phyloP scores from a whole-genome alignment of 2,113 vertebrate genomes.

The Struthio camelus region DNA sequence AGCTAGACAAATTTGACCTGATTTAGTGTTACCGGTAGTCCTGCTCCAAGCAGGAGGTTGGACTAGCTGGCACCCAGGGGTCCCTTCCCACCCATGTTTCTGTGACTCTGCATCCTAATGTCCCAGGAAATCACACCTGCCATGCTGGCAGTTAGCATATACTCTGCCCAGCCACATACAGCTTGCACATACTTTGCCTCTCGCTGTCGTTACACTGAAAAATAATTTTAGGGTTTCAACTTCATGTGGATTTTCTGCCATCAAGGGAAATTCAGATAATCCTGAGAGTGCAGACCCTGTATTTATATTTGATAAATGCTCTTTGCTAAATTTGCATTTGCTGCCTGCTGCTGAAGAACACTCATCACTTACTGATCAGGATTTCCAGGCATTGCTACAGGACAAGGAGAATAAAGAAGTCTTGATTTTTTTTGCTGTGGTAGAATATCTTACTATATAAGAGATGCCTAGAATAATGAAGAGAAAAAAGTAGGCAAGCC shows the following conservation, averaged over 20 bases:
- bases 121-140: not conserved
- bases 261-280: constrained; percentile 10
- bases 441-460: not conserved
- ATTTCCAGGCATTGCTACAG: not conserved
- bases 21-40: not conserved
- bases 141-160: not conserved
- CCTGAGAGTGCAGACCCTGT: not conserved
- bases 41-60: too few relatives aligned
- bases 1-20: not conserved
- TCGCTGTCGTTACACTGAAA: not conserved
- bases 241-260: not conserved
- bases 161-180: rapidly evolving
- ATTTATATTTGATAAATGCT: constrained; percentile 35
- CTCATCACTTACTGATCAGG: not conserved
- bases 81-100: not conserved
- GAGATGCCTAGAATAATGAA: not conserved
- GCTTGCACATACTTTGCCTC: not conserved
- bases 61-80: not conserved
- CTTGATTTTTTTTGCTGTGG: not conserved
- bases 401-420: not conserved
- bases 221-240: not conserved
- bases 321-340: constrained; percentile 18
- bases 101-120: not conserved
- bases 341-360: not conserved
- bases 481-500: not conserved